Evolutionary conservation across 2,797 vertebrate genomes (phyloP), one percentile per base, ranked within the genome.

Genomic region (Pseudomugil tenellus): DNA sequence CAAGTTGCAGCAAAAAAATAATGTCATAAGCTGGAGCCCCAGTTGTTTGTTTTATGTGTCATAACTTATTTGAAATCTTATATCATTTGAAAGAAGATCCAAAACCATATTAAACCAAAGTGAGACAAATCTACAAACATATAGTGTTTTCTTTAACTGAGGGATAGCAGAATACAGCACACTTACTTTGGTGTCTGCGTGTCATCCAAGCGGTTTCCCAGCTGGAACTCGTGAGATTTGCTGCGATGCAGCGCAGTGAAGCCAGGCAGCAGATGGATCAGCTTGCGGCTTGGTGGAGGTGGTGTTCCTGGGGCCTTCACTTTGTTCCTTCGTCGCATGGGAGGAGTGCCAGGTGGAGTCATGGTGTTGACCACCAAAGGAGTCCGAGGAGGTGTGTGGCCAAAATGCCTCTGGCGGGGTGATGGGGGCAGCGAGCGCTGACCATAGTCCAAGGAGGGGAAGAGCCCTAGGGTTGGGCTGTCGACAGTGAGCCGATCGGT

Each of bases 191-290:
- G 97, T 0, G 96, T 97, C 85, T 96, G 96, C 0, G 92, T 92
- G 77, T 99, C 97, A 0, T 98, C 97, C 84, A 97, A 77, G 0
- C 97, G 96, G 81, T 97, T 96, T 0, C 95, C 97, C 81, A 99
- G 93, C 94, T 99, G 98, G 92, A 99, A 99, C 87, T 99, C 98
- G 0, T 99, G 98, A 13, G 98, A 99, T 61, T 99, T 99, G 95
- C 97, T 99, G 58, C 98, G 95, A 81, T 99, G 98, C 86, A 99
- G 91, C 0, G 96, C 93, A 0, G 96, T 98, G 93, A 99, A 98
- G 0, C 97, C 97, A 0, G 97, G 97, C 83, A 99, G 89, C 85
- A 99, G 94, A 78, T 98, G 97, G 78, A 99, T 97, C 59, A 99
- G 95, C 81, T 99, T 99, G 58, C 97, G 92, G 13, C 97, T 96